Evolutionary conservation across 2,888 invertebrate genomes (phyloP), one percentile per base, ranked within the genome.

Genomic region (Perithous albicinctus): DNA sequence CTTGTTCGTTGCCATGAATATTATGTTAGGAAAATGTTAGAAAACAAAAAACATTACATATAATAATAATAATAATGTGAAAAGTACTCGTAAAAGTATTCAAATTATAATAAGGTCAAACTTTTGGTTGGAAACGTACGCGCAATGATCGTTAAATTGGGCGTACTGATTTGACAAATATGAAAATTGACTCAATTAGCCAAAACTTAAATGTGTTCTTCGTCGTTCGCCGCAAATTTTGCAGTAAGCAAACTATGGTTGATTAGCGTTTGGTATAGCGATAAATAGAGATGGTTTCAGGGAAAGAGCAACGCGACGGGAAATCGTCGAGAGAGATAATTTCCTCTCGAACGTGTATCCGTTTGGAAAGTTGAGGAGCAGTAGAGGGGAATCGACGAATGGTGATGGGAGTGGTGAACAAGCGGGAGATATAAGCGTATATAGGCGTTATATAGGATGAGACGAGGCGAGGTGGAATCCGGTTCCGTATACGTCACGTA

Each of bases 401-500:
- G 48, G 18, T 56, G 70, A 20, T 43, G 32, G 59, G 43, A 72
- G 59, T n/a, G 43, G 43, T 8, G 72, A 72, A 43, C 59, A 43
- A 59, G 59, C 29, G 23, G 23, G 41, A 43, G 32, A 43, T 43
- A 43, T 18, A 38, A 38, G 56, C 41, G 6, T 41, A 70, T 54
- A 23, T 51, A 35, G 18, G 35, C 0, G 18, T 18, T 8, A 26
- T 6, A 35, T 23, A 35, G 18, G 35, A 18, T 4, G 51, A 10
- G 51, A 2, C 4, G 29, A 41, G 43, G 15, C 12, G 54, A 4
- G 41, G 46, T 56, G 59, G 66, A n/a, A 46, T 67, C 23, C 59
- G 56, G 43, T 67, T 67, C 67, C 75, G 59, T 76, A 59, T 76
- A 76, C 75, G 64, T 78, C 64, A 70, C 80, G 54, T 75, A 80